These are phyloP conservation scores for Ceyx margarethae DNA, from an alignment of 2,113 vertebrate species.

Conservation along the genomic window DNA sequence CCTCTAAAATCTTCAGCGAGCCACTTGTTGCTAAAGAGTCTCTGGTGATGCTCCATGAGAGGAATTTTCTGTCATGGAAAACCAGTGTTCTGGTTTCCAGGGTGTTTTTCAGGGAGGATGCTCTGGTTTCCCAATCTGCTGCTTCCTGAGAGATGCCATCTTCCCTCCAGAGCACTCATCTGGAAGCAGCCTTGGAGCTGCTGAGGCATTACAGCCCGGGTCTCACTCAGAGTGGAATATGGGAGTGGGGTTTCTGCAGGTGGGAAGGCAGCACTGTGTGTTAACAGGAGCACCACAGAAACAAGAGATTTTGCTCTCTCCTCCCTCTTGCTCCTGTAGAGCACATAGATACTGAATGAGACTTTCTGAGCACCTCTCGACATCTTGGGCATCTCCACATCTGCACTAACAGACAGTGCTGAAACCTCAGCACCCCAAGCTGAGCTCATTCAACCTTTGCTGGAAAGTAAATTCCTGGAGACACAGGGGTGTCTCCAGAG, in stretches of 20 bases:
- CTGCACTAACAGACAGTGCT: not conserved
- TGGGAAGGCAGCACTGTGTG: not conserved
- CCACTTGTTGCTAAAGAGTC: no score
- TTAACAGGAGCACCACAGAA: not conserved
- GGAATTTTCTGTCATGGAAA: no score
- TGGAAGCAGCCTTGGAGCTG: not conserved
- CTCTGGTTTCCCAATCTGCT: conserved; percentile 19
- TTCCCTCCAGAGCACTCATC: not conserved
- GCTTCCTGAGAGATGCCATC: not conserved
- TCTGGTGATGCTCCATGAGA: no score
- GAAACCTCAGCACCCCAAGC: not conserved
- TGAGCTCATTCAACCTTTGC: not conserved
- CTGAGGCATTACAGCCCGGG: not conserved
- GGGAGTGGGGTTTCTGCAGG: not conserved
- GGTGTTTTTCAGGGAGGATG: no score
- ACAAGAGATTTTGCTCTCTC: not conserved
- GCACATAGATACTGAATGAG: not conserved
- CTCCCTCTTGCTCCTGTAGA: not conserved
- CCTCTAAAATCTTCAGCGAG: no score
- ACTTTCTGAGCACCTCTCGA: not conserved
- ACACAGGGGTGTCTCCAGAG: not conserved
- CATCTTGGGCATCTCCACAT: not conserved
- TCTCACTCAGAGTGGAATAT: not conserved
- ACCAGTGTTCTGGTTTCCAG: no score
- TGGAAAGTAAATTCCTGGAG: not conserved